A percentile compares a stretch with the other conserved stretches of the same genome.
Conservation (phyloP, 2,113 vertebrate genomes). For the Rhinichthys klamathensis region DNA sequence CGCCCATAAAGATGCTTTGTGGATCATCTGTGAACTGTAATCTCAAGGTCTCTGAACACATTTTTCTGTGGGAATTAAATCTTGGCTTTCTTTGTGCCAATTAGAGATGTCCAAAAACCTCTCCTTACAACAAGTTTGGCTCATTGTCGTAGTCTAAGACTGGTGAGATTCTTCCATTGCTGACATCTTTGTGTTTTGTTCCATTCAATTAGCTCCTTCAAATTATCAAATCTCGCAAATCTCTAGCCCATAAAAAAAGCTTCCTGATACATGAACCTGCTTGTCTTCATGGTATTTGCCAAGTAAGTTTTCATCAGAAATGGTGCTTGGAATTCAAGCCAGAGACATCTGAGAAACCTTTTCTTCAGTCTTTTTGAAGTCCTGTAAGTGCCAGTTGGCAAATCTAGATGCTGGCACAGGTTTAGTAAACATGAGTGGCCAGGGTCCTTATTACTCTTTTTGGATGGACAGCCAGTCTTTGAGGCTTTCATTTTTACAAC, state of each 20-base stretch:
- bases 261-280: not conserved
- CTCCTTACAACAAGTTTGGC: not conserved
- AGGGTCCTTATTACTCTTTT: not conserved
- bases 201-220: not conserved
- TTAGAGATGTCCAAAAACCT: conserved; percentile 2
- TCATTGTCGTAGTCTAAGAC: not conserved
- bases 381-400: not conserved
- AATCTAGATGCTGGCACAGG: not conserved
- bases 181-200: conserved; percentile 1
- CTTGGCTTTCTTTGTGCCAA: conserved; percentile 3
- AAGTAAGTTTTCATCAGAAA: not conserved
- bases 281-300: not conserved
- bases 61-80: conserved; percentile 15
- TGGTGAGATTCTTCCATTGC: not conserved
- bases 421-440: not conserved
- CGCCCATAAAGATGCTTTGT: not conserved
- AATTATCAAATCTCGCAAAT: not conserved
- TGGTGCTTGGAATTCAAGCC: not conserved
- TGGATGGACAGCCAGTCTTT: not conserved
- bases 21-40: conserved; percentile 29
- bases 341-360: not conserved
- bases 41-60: conserved; percentile 34
- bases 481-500: not conserved
- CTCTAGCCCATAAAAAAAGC: not conserved
- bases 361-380: not conserved